phyloP scores from a whole-genome alignment of 2,797 vertebrate genomes.

The Sebastes wilsoni region DNA sequence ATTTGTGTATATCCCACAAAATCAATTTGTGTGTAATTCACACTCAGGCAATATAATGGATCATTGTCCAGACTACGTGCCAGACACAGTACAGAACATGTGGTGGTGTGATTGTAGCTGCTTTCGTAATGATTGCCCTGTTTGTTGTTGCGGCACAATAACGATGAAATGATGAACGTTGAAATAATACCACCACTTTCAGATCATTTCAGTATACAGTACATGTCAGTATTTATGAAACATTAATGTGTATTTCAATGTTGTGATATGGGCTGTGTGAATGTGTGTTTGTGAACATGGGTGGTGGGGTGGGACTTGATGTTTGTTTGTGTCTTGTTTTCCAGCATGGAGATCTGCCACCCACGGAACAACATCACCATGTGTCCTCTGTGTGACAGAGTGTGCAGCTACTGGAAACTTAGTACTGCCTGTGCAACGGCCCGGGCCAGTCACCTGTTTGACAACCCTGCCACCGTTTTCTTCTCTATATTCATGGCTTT shows the following conservation, averaged over 20 bases:
- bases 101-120: no score
- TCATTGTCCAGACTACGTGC: no score
- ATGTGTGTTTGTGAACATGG: background rate
- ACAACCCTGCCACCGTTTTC: slow-evolving; percentile 98
- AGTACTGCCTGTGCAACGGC: slow-evolving; percentile 92
- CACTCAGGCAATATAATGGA: no score
- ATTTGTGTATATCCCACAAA: no score
- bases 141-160: no score
- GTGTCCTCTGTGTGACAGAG: slow-evolving; percentile 94
- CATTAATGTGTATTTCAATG: background rate
- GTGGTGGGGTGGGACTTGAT: background rate
- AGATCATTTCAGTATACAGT: background rate
- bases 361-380: slow-evolving; percentile 93
- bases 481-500: slow-evolving; percentile 98
- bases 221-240: background rate
- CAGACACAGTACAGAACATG: background rate
- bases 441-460: slow-evolving; percentile 95
- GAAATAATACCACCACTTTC: background rate
- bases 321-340: slow-evolving; percentile 7
- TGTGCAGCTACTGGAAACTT: slow-evolving; percentile 96
- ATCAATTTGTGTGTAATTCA: no score
- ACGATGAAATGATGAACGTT: background rate
- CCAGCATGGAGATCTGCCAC: slow-evolving; percentile 98
- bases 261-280: background rate
- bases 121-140: no score